phyloP scores from a whole-genome alignment of 2,888 invertebrate genomes.

The Rhamphomyia laevipes region DNA sequence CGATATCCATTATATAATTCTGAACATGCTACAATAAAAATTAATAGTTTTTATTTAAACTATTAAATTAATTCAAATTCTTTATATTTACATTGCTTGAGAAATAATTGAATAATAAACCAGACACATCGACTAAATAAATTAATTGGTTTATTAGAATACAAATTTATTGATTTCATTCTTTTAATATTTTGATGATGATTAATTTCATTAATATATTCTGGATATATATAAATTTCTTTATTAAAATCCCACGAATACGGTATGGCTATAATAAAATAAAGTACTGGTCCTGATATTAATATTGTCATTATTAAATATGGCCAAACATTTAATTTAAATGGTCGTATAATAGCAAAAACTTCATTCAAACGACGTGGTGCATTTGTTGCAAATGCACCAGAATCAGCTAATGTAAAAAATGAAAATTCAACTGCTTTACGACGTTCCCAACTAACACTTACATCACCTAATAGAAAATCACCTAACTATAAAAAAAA shows the following conservation, averaged over 20 bases:
- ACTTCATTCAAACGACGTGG: slow-evolving; percentile 63
- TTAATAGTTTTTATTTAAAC: background rate
- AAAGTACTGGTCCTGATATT: slow-evolving; percentile 56
- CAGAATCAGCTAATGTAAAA: slow-evolving; percentile 62
- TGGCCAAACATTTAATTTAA: slow-evolving; percentile 66
- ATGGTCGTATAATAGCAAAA: slow-evolving; percentile 58
- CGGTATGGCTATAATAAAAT: slow-evolving; percentile 53
- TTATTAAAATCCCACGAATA: slow-evolving; percentile 19
- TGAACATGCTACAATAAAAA: slow-evolving; percentile 27
- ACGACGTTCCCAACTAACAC: slow-evolving; percentile 58
- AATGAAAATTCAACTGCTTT: slow-evolving; percentile 66
- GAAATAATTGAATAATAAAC: slow-evolving; percentile 58
- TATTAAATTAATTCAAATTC: background rate
- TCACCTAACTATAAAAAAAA: slow-evolving; percentile 46
- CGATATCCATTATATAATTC: slow-evolving; percentile 51
- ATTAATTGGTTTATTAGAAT: slow-evolving; percentile 21
- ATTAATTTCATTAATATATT: slow-evolving; percentile 30
- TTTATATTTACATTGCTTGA: slow-evolving; percentile 52
- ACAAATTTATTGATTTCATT: slow-evolving; percentile 5
- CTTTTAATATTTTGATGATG: background rate
- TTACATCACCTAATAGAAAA: slow-evolving; percentile 62
- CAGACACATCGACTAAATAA: slow-evolving; percentile 53
- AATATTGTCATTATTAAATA: slow-evolving; percentile 51
- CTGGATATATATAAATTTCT: slow-evolving; percentile 18
- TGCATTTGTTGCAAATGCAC: slow-evolving; percentile 64